Evolutionary conservation across 2,113 vertebrate species (phyloP).

Genomic region (Scopus umbretta): DNA sequence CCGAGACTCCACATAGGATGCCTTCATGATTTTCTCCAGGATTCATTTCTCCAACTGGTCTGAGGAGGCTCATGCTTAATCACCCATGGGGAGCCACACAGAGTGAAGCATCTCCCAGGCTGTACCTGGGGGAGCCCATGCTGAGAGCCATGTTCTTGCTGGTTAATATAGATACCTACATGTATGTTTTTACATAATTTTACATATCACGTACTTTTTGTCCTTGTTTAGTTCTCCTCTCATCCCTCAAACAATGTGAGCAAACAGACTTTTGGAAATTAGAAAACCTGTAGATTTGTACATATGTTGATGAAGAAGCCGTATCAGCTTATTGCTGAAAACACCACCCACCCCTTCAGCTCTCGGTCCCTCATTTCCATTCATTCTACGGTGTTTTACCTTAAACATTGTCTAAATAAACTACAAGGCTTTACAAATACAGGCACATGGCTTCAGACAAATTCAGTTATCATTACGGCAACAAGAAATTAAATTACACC

Average conservation of each 20-base stretch:
- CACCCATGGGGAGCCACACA: rapidly evolving
- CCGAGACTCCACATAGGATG: rapidly evolving
- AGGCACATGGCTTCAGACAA: neutral
- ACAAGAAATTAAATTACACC: neutral
- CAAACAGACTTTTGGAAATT: neutral
- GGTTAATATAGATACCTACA: neutral
- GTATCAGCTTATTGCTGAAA: neutral
- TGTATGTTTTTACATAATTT: neutral
- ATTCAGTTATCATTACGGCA: neutral
- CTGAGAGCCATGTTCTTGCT: neutral
- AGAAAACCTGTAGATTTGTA: neutral
- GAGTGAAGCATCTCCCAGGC: neutral
- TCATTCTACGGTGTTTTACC: neutral
- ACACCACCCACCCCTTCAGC: neutral
- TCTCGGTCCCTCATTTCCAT: neutral
- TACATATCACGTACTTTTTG: neutral
- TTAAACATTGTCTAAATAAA: neutral
- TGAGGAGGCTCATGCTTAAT: rapidly evolving
- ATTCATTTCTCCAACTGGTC: neutral
- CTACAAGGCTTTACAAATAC: neutral
- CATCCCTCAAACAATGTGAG: neutral
- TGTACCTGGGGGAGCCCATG: rapidly evolving
- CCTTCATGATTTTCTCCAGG: neutral
- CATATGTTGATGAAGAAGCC: neutral
- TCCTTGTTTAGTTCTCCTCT: neutral